These are phyloP conservation scores for Oeneis ivallda DNA, from an alignment of 2,888 invertebrate species.

Conservation along the genomic window DNA sequence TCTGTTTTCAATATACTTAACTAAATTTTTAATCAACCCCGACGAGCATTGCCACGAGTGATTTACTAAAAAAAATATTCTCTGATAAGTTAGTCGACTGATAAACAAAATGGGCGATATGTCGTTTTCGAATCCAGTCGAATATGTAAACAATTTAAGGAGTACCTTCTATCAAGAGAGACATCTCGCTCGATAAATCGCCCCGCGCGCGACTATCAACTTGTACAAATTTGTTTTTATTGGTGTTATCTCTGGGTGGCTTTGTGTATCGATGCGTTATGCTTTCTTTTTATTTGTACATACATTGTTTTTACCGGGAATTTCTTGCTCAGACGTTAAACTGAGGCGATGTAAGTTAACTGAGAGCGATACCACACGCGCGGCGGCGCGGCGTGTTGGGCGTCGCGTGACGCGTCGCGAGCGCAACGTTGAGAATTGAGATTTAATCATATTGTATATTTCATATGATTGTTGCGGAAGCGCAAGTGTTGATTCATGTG, in stretches of 20 bases:
- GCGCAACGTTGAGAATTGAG: no score
- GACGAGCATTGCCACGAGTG: not conserved
- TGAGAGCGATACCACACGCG: not conserved
- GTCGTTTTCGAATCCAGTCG: slow-evolving; percentile 29
- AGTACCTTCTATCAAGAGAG: slow-evolving; percentile 59
- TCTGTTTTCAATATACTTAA: no score
- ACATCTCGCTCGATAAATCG: slow-evolving; percentile 75
- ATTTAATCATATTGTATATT: no score
- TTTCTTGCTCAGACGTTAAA: slow-evolving; percentile 36
- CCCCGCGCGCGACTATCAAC: slow-evolving; percentile 66
- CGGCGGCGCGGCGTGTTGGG: not conserved
- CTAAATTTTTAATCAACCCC: no score
- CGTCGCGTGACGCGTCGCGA: no score
- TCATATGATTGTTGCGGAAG: no score
- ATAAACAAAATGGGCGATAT: slow-evolving; percentile 20
- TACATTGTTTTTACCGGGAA: slow-evolving; percentile 43
- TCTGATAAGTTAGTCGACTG: not conserved
- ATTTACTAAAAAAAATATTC: not conserved
- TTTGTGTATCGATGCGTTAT: slow-evolving; percentile 56
- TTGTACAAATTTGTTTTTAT: slow-evolving; percentile 74
- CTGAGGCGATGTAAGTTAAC: slow-evolving; percentile 1
- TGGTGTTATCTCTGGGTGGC: slow-evolving; percentile 75
- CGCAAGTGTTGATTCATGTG: no score
- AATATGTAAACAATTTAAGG: slow-evolving; percentile 55
- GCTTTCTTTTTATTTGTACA: slow-evolving; percentile 39